These are phyloP conservation scores for Chelon auratus DNA, from an alignment of 2,797 vertebrate genomes.

Conservation along the genomic window DNA sequence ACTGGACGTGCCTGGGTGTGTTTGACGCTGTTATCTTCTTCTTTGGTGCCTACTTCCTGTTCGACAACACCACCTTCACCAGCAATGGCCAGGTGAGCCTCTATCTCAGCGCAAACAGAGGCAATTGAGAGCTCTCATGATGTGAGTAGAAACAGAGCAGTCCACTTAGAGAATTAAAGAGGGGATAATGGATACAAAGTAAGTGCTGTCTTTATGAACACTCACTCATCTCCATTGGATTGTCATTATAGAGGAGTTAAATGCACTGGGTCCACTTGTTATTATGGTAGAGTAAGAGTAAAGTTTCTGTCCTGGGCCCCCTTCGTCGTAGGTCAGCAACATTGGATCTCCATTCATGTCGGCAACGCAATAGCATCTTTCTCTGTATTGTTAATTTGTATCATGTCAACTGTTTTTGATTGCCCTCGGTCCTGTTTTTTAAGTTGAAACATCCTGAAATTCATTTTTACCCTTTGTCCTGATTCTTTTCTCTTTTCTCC, in stretches of 20 bases:
- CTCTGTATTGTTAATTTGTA: slow-evolving; percentile 86
- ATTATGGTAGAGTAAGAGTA: slow-evolving; percentile 39
- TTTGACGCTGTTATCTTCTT: slow-evolving; percentile 97
- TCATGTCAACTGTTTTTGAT: slow-evolving; percentile 84
- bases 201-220: slow-evolving; percentile 31
- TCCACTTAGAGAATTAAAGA: slow-evolving; percentile 32
- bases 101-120: background rate
- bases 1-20: slow-evolving; percentile 97
- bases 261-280: slow-evolving; percentile 45
- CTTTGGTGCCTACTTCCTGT: slow-evolving; percentile 99
- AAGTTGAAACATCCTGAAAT: slow-evolving; percentile 81
- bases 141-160: slow-evolving; percentile 1
- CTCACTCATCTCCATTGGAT: slow-evolving; percentile 72
- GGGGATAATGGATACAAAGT: slow-evolving; percentile 38
- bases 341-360: slow-evolving; percentile 82
- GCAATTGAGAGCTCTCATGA: background rate
- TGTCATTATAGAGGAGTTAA: slow-evolving; percentile 46
- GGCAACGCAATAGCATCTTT: slow-evolving; percentile 80
- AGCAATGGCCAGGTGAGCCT: slow-evolving; percentile 90
- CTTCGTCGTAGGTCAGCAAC: slow-evolving; percentile 51
- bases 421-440: slow-evolving; percentile 81
- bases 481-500: slow-evolving; percentile 80
- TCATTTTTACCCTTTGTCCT: slow-evolving; percentile 84
- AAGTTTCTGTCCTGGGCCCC: slow-evolving; percentile 42
- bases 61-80: slow-evolving; percentile 95